Conservation (phyloP, 2,797 vertebrate species). For the Aulostomus chinensis region DNA sequence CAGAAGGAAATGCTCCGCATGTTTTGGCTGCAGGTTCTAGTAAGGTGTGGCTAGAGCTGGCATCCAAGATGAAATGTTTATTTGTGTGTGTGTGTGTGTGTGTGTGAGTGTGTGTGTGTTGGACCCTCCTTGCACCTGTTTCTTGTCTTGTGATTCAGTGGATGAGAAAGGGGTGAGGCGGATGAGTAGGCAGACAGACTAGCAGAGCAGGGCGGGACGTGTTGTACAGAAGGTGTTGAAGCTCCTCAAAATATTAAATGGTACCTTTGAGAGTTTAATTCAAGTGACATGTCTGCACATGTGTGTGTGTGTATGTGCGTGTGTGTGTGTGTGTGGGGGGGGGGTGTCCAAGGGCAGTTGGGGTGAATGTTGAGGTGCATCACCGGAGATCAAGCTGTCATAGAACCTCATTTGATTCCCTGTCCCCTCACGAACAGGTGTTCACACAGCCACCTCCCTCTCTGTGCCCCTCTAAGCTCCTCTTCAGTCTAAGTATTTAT, state of each 20-base stretch:
- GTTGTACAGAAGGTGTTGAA: slow-evolving; percentile 34
- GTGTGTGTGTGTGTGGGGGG: too few relatives aligned
- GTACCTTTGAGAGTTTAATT: too few relatives aligned
- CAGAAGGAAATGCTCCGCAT: slow-evolving; percentile 73
- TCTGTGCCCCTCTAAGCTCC: slow-evolving; percentile 31
- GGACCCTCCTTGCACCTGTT: slow-evolving; percentile 76
- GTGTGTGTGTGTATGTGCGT: too few relatives aligned
- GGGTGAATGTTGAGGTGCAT: too few relatives aligned
- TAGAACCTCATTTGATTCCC: slow-evolving; percentile 23
- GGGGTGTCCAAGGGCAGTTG: too few relatives aligned
- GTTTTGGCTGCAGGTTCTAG: slow-evolving; percentile 66
- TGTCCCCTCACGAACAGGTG: slow-evolving; percentile 54
- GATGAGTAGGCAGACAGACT: slow-evolving; percentile 20
- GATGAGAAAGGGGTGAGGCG: slow-evolving; percentile 33
- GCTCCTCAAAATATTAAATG: slow-evolving; percentile 28
- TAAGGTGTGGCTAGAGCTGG: slow-evolving; percentile 28
- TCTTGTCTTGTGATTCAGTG: slow-evolving; percentile 36
- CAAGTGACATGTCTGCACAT: too few relatives aligned
- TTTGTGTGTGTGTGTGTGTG: slow-evolving; percentile 8
- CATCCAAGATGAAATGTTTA: slow-evolving; percentile 25
- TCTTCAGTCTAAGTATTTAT: slow-evolving; percentile 69
- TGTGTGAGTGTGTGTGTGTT: slow-evolving; percentile 9
- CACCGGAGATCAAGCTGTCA: not conserved
- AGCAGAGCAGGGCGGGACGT: slow-evolving; percentile 11
- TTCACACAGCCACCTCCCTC: slow-evolving; percentile 18